Evolutionary conservation across 2,797 vertebrate species (phyloP), one percentile per base, ranked within the genome.

Genomic region (Siniperca undulata): DNA sequence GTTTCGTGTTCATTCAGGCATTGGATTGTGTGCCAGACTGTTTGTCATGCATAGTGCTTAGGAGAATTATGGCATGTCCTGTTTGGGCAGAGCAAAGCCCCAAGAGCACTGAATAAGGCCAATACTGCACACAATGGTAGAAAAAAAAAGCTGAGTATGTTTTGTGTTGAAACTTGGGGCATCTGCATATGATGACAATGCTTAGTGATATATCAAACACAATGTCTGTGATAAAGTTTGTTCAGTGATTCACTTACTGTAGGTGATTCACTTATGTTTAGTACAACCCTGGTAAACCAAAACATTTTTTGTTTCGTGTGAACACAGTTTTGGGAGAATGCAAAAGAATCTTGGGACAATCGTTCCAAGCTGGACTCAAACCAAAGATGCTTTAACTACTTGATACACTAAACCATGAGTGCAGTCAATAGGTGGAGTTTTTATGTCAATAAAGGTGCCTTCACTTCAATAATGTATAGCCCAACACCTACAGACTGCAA

Each of bases 1-100:
- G 59, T 83, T 81, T 75, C 8, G 24, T 82, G 77, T 81, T 89
- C 81, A 79, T 66, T 75, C 79, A 74, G 68, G 84, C 78, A 76
- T 76, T 78, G 27, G 14, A 50, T 79, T 85, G 79, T 83, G 69
- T 77, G 44, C 68, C 19, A 60, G 66, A 66, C 68, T 65, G 56
- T 87, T 85, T 82, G 84, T 84, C 85, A 86, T 82, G 69, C 76
- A 74, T 2, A 7, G 70, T 4, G 61, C 76, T 75, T 42, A 72
- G 36, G 53, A 70, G 69, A 80, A 78, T 82, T 73, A 68, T 62
- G 77, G 77, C 71, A 65, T 64, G 72, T 88, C 72, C 66, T 85
- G 72, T 88, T 70, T 84, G 73, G 66, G 59, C 27, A 64, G 64
- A 73, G 70, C 13, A 46, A 20, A 80, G 34, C 56, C 72, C 24